Conservation (phyloP, 2,113 vertebrate species). For the Emydocephalus ijimae region DNA sequence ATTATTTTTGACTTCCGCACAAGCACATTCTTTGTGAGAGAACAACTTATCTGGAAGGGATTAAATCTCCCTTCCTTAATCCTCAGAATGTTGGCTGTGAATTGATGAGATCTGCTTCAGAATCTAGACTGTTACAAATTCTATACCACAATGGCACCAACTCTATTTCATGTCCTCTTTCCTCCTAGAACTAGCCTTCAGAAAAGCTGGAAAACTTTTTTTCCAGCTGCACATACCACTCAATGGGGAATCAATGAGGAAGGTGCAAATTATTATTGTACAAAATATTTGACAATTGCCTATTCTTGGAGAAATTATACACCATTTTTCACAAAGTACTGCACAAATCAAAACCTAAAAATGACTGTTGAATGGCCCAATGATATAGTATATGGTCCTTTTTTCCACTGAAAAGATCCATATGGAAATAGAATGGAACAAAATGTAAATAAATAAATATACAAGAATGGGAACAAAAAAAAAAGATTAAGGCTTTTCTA, state of each 20-base stretch:
- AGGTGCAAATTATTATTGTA: neutral
- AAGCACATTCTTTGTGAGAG: neutral
- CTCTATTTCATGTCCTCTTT: neutral
- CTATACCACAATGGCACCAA: neutral
- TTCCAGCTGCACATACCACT: neutral
- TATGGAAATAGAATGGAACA: neutral
- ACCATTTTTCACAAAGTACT: neutral
- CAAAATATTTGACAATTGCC: neutral
- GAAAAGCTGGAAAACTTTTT: neutral
- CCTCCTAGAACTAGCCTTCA: neutral
- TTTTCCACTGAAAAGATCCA: neutral
- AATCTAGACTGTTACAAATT: neutral
- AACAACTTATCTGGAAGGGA: neutral
- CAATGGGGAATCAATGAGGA: neutral
- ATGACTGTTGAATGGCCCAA: neutral
- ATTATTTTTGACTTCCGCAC: neutral
- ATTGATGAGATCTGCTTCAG: neutral
- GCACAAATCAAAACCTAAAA: neutral
- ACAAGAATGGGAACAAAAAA: neutral
- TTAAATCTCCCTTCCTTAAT: neutral
- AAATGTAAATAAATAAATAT: neutral
- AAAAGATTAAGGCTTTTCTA: neutral
- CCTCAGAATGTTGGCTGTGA: neutral
- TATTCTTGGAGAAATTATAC: neutral
- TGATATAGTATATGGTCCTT: neutral